Evolutionary conservation across 2,113 vertebrate species (phyloP).

Genomic region (Ophiodon elongatus): DNA sequence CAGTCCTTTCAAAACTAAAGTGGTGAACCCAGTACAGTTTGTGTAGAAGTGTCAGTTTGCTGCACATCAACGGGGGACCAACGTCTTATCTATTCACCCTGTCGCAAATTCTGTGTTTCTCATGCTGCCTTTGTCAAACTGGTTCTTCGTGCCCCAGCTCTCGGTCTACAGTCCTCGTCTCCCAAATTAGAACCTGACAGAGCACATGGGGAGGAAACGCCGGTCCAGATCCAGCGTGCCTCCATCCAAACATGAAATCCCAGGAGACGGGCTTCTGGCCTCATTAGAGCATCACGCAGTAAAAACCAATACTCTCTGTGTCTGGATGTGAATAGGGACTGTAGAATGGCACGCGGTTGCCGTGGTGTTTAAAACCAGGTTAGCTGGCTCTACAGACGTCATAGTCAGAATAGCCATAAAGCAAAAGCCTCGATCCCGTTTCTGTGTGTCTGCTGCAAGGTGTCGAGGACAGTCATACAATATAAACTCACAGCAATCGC

Average conservation of each 20-base stretch:
- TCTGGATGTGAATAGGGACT: slow-evolving; percentile 26
- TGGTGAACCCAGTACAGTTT: background rate
- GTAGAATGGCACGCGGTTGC: background rate
- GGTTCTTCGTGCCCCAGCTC: slow-evolving; percentile 23
- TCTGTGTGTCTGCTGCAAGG: slow-evolving; percentile 22
- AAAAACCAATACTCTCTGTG: slow-evolving; percentile 5
- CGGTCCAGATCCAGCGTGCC: slow-evolving; percentile 37
- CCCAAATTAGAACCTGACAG: slow-evolving; percentile 58
- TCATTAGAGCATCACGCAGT: slow-evolving; percentile 38
- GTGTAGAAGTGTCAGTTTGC: background rate
- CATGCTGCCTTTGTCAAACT: slow-evolving; percentile 20
- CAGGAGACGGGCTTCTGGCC: slow-evolving; percentile 54
- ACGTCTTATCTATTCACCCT: slow-evolving; percentile 8
- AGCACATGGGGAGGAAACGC: slow-evolving; percentile 56
- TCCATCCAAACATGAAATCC: slow-evolving; percentile 55
- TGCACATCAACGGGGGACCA: background rate
- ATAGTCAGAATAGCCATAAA: slow-evolving; percentile 21
- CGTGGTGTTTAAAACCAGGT: slow-evolving; percentile 13
- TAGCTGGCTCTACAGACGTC: slow-evolving; percentile 2
- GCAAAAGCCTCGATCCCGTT: slow-evolving; percentile 14
- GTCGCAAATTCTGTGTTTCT: slow-evolving; percentile 16
- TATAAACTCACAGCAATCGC: slow-evolving; percentile 21
- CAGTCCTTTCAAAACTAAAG: slow-evolving; percentile 14
- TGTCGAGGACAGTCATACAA: slow-evolving; percentile 12
- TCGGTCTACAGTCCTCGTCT: slow-evolving; percentile 17